Percentiles rank a stretch among this genome's conserved stretches.
These are phyloP conservation scores for Drosophila tanythrix DNA, from an alignment of 2,888 invertebrate species.

Conservation along the genomic window DNA sequence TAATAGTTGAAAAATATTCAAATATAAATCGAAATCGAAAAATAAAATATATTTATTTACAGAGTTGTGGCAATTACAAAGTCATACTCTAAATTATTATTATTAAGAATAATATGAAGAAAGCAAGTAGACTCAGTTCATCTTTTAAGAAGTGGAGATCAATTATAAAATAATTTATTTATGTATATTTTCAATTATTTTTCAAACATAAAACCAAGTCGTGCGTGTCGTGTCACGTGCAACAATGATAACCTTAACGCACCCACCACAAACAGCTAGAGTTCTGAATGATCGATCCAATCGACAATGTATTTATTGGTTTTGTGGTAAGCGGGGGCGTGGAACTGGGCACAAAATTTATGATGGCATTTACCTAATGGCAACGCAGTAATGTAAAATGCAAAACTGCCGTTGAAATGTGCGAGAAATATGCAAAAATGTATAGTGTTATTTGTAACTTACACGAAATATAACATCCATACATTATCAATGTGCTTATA, in stretches of 20 bases:
- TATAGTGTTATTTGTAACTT: constrained; percentile 72
- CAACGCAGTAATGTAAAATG: constrained; percentile 50
- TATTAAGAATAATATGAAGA: too few species aligned
- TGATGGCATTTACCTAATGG: constrained; percentile 75
- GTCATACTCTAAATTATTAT: too few species aligned
- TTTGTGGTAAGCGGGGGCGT: constrained; percentile 19
- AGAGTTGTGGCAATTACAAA: neutral
- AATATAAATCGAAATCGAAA: neutral
- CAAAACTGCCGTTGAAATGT: constrained; percentile 31
- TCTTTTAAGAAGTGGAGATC: too few species aligned
- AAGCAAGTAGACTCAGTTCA: too few species aligned
- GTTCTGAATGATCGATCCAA: constrained; percentile 33
- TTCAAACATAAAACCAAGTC: too few species aligned
- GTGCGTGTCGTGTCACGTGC: neutral
- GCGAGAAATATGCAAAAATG: constrained; percentile 54
- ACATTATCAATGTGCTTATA: constrained; percentile 20
- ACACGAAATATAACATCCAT: constrained; percentile 67
- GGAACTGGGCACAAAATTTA: constrained; percentile 57
- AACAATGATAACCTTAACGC: neutral
- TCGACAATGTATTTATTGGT: constrained; percentile 67
- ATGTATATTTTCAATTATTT: too few species aligned
- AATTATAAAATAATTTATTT: too few species aligned
- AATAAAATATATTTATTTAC: neutral
- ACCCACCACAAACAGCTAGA: neutral
- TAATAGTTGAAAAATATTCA: neutral